Conservation (phyloP, 30 jellyfish, hydroid and myxozoan genomes). For the Phacellophora camtschatica region DNA sequence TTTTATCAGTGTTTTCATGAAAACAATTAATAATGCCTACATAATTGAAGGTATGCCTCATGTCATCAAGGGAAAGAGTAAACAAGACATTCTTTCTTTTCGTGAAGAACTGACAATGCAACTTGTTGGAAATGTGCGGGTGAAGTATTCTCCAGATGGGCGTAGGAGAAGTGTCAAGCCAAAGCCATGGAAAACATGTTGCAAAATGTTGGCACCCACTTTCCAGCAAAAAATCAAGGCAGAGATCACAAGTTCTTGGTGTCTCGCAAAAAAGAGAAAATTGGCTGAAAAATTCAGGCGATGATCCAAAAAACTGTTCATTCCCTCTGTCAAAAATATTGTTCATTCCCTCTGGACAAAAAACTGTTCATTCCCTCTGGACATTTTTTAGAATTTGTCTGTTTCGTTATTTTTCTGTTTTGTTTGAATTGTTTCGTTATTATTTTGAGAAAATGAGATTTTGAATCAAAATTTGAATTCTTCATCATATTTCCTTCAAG, state of each 20-base stretch:
- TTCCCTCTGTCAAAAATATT: conserved; percentile 1
- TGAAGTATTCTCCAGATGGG: neutral
- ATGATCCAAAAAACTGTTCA: conserved; percentile 5
- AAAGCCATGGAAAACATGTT: neutral
- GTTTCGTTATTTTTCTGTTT: neutral
- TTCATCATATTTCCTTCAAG: neutral
- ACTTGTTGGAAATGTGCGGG: conserved; percentile 14
- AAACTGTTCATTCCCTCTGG: neutral
- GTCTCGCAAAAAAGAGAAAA: neutral
- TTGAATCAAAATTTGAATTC: conserved; percentile 1
- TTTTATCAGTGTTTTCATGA: conserved; percentile 6
- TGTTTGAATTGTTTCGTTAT: neutral
- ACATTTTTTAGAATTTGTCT: neutral
- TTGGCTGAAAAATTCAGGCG: neutral
- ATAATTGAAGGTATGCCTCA: conserved; percentile 35
- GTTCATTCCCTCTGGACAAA: neutral
- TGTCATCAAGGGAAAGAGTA: neutral
- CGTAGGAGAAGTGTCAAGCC: neutral
- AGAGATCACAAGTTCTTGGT: conserved; percentile 26
- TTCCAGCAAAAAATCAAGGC: conserved; percentile 18
- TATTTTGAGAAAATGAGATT: neutral
- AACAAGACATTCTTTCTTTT: conserved; percentile 7
- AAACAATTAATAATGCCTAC: conserved; percentile 6
- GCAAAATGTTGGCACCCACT: conserved; percentile 3
- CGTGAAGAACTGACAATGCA: conserved; percentile 14